Base-by-base conservation (phyloP, 2,113 vertebrate species). In the Dicentrarchus labrax region DNA sequence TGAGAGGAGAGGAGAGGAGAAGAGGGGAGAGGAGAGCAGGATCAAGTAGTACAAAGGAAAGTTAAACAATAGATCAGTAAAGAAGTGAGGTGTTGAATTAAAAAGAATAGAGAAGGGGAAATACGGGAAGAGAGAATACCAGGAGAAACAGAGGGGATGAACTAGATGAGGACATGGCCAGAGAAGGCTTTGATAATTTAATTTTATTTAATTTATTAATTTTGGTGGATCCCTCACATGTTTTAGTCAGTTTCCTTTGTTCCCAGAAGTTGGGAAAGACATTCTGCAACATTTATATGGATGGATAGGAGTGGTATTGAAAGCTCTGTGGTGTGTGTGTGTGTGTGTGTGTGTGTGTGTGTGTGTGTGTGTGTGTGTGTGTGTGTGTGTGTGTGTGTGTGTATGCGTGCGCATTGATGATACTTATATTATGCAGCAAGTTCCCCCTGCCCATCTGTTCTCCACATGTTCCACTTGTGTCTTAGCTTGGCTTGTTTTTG, bases 401-500 rank as follows among this genome's bases (percentile, higher is more conserved):
- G 61, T n/a, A n/a, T n/a, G n/a, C n/a, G n/a, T n/a, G n/a, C n/a
- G n/a, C n/a, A n/a, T n/a, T n/a, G n/a, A n/a, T n/a, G n/a, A n/a
- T n/a, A n/a, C 61, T 83, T 75, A 77, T 68, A 80, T 78, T 78
- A 82, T 83, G 76, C 74, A 82, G 69, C 83, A 22, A 77, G 82
- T 66, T 83, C 41, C 76, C 66, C 69, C 78, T 69, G 69, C 80
- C 87, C 87, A 92, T 92, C 89, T 92, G 89, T 84, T 91, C 84
- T 72, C 87, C 38, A 48, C 56, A 53, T 85, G 84, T 81, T 84
- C 67, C 57, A 74, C 89, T 90, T 83, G 84, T 65, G 71, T 90
- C 83, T 88, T 86, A 83, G 74, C 69, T 80, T 78, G 88, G 76
- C 85, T 94, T 89, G 86, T 88, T 84, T 88, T 84, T 81, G 72